Evolutionary conservation across 2,113 vertebrate species (phyloP).

Genomic region (Eclectus roratus): DNA sequence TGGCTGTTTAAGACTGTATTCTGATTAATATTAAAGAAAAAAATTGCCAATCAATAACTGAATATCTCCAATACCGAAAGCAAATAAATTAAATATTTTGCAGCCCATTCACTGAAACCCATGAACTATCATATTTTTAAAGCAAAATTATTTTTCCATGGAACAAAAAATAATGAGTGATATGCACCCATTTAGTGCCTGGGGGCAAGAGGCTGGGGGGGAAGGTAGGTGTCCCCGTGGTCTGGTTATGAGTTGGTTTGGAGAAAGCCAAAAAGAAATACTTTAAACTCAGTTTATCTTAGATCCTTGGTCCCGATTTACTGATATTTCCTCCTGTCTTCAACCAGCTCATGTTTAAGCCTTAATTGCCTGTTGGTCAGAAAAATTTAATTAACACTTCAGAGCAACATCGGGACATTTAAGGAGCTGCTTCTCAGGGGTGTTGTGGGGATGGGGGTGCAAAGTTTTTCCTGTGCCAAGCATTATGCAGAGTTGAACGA

Average conservation of each 20-base stretch:
- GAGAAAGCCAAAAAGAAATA: not conserved
- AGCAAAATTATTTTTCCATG: not conserved
- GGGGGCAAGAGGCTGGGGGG: too few species aligned
- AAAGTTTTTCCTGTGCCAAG: not conserved
- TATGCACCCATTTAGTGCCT: not conserved
- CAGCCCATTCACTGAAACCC: not conserved
- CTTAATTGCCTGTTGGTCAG: not conserved
- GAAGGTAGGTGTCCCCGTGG: not conserved
- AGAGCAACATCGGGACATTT: accelerated
- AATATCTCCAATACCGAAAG: not conserved
- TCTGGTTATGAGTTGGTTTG: not conserved
- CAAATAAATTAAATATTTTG: not conserved
- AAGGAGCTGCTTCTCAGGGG: not conserved
- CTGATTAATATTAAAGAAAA: not conserved
- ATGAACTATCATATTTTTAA: not conserved
- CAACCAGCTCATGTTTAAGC: not conserved
- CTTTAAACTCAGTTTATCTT: not conserved
- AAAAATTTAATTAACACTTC: not conserved
- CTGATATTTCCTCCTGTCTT: not conserved
- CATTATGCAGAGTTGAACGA: not conserved
- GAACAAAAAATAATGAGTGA: not conserved
- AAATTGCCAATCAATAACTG: not conserved
- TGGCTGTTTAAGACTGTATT: not conserved
- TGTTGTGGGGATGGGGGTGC: not conserved
- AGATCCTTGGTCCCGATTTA: not conserved